A percentile compares a stretch with the other conserved stretches of the same genome.
Conservation (phyloP, 1,140 invertebrate genomes). For the Chymomyza costata region DNA sequence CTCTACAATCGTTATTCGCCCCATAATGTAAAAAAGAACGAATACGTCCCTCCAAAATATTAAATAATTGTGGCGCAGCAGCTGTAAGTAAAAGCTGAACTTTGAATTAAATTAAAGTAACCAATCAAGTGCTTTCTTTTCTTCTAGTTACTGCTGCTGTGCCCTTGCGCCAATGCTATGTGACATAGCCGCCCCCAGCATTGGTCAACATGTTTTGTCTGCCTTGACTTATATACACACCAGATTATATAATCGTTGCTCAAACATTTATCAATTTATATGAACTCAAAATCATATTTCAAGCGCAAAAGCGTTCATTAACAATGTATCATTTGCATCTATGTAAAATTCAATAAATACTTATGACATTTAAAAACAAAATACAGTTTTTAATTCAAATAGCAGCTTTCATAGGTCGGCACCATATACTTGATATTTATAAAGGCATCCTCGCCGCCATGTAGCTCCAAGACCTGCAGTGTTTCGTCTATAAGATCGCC, state of each 20-base stretch:
- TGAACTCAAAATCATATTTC: conserved; percentile 16
- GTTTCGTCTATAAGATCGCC: conserved; percentile 95
- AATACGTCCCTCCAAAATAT: conserved; percentile 77
- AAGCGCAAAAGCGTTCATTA: conserved; percentile 5
- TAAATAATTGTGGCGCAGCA: conserved; percentile 75
- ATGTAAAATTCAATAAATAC: conserved; percentile 69
- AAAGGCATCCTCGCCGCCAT: conserved; percentile 96
- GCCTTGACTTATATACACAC: no score
- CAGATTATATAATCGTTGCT: conserved; percentile 12
- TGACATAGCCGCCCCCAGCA: neutral
- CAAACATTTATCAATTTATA: conserved; percentile 2
- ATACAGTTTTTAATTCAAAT: conserved; percentile 54
- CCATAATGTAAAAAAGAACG: conserved; percentile 88
- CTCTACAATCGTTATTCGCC: conserved; percentile 90
- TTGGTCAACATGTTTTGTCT: conserved; percentile 12
- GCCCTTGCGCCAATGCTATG: conserved; percentile 4
- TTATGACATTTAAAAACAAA: conserved; percentile 38
- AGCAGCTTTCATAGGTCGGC: conserved; percentile 89
- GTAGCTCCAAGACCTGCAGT: conserved; percentile 89
- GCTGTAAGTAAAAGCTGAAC: conserved; percentile 75
- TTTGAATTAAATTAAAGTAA: conserved; percentile 9
- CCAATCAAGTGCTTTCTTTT: neutral
- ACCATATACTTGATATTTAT: conserved; percentile 98
- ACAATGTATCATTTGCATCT: conserved; percentile 47
- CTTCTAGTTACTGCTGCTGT: conserved; percentile 14